These are phyloP conservation scores for Forpus xanthops DNA, from an alignment of 2,797 vertebrate species.

Conservation along the genomic window DNA sequence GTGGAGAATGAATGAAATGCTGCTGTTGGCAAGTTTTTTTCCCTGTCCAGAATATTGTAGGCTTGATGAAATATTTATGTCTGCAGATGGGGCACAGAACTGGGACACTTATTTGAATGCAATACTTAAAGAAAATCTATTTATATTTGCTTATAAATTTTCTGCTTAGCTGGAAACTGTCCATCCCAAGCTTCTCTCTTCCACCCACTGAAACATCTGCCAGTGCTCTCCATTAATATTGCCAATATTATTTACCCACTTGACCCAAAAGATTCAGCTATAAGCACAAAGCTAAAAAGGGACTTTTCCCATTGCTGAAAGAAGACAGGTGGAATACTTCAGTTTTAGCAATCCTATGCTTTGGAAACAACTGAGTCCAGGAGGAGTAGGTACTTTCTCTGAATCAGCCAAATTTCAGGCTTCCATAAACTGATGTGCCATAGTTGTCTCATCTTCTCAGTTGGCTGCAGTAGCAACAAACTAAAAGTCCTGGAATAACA, in stretches of 20 bases:
- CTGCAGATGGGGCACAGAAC: background rate
- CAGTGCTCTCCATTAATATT: background rate
- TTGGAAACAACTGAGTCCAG: background rate
- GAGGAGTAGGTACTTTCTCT: background rate
- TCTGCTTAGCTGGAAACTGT: background rate
- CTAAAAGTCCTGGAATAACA: background rate
- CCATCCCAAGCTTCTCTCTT: background rate
- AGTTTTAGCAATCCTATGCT: background rate
- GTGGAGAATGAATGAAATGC: background rate
- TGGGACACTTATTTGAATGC: background rate
- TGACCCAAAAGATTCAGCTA: background rate
- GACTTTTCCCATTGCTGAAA: background rate
- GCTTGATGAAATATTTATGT: background rate
- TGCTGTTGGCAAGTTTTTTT: background rate
- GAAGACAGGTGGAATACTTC: background rate
- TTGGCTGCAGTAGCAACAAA: background rate
- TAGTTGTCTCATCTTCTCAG: background rate
- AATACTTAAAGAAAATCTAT: background rate
- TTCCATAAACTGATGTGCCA: background rate
- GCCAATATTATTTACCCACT: background rate
- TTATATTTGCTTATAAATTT: background rate
- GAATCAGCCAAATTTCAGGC: background rate
- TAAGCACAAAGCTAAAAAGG: background rate
- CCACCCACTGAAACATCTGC: background rate
- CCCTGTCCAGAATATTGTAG: background rate